A percentile compares a stretch with the other conserved stretches of the same genome.
phyloP scores from a whole-genome alignment of 2,797 vertebrate genomes.

The Melanotaenia maccullochi region DNA sequence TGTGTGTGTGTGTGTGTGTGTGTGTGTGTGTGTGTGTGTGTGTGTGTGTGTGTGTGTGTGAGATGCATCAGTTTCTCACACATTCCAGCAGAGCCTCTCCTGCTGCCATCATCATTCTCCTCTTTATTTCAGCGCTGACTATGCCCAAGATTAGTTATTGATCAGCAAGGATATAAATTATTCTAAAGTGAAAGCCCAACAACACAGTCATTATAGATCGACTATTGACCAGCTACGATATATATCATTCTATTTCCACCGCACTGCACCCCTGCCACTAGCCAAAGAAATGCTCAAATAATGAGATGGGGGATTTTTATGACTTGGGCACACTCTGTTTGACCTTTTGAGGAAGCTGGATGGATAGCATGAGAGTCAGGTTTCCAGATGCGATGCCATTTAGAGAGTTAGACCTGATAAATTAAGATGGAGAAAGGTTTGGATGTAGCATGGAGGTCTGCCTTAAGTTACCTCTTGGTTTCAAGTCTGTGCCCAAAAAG shows the following conservation, averaged over 20 bases:
- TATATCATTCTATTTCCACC: slow-evolving; percentile 79
- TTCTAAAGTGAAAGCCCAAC: slow-evolving; percentile 84
- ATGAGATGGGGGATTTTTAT: slow-evolving; percentile 78
- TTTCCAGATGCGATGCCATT: slow-evolving; percentile 50
- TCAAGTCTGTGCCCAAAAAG: slow-evolving; percentile 23
- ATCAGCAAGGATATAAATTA: slow-evolving; percentile 84
- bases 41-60: slow-evolving; percentile 22
- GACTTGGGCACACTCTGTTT: slow-evolving; percentile 74
- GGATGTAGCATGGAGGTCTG: slow-evolving; percentile 25
- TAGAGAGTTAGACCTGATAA: slow-evolving; percentile 51
- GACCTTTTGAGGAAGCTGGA: slow-evolving; percentile 72
- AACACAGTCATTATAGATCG: slow-evolving; percentile 82
- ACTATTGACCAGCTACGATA: slow-evolving; percentile 74
- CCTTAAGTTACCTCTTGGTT: slow-evolving; percentile 19
- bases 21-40: slow-evolving; percentile 17
- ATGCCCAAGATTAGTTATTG: slow-evolving; percentile 86
- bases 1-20: not conserved
- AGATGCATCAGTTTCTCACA: slow-evolving; percentile 61
- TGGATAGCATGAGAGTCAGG: slow-evolving; percentile 62
- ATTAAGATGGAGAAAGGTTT: slow-evolving; percentile 44
- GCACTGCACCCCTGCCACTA: slow-evolving; percentile 65
- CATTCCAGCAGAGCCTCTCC: slow-evolving; percentile 67
- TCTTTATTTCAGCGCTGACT: slow-evolving; percentile 84
- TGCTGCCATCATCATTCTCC: slow-evolving; percentile 79
- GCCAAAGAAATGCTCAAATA: slow-evolving; percentile 76